A percentile compares a stretch with the other conserved stretches of the same genome.
These are phyloP conservation scores for Xiphorhynchus elegans DNA, from an alignment of 2,113 vertebrate species.

Conservation along the genomic window DNA sequence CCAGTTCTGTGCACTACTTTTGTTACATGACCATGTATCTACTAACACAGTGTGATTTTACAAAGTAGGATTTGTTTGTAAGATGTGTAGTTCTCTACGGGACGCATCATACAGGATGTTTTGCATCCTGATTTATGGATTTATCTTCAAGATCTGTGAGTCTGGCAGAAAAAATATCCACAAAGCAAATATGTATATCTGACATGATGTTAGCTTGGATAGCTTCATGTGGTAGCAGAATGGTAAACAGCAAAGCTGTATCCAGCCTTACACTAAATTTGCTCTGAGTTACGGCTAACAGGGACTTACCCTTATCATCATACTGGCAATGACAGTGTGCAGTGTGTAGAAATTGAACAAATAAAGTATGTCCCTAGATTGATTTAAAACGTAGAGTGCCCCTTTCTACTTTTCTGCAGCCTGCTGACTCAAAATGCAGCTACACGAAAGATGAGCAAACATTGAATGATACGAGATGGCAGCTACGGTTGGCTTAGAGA, in stretches of 20 bases:
- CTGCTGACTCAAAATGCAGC: background rate
- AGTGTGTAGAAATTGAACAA: background rate
- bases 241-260: background rate
- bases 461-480: constrained; percentile 38
- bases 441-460: constrained; percentile 45
- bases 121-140: background rate
- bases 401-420: constrained; percentile 14
- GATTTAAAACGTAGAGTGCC: background rate
- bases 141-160: background rate
- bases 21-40: background rate
- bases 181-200: background rate
- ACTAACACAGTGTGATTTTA: background rate
- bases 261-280: background rate
- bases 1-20: background rate
- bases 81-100: background rate
- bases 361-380: background rate
- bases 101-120: background rate
- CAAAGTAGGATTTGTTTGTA: background rate
- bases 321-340: background rate
- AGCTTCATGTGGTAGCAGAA: background rate
- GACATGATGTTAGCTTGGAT: background rate
- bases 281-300: background rate
- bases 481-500: constrained; percentile 44
- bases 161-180: background rate
- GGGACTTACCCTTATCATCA: background rate